Percentiles rank a stretch among this genome's conserved stretches.
Conservation (phyloP, 2,888 invertebrate genomes). For the Chalcosyrphus nemorum region DNA sequence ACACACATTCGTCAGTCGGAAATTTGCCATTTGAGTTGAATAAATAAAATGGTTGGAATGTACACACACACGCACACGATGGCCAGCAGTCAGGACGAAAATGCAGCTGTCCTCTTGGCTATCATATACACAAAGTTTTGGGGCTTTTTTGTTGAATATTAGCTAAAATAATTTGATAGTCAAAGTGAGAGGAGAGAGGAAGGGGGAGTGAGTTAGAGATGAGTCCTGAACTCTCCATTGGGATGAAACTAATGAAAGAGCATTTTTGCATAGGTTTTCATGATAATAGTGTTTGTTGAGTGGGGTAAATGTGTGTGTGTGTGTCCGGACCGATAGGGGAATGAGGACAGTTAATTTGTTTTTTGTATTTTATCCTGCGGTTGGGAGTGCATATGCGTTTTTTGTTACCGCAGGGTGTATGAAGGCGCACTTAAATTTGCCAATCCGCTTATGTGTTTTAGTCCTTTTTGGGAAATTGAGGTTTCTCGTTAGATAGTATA, state of each 20-base stretch:
- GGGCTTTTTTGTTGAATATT: slow-evolving; percentile 18
- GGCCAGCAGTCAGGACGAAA: neutral
- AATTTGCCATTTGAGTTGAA: slow-evolving; percentile 50
- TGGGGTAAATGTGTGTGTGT: too few relatives aligned
- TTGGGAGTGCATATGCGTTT: neutral
- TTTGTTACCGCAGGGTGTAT: neutral
- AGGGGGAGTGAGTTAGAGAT: too few relatives aligned
- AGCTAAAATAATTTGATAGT: slow-evolving; percentile 34
- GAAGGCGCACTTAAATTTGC: neutral
- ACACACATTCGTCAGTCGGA: slow-evolving; percentile 50
- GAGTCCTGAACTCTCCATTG: neutral
- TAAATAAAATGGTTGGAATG: slow-evolving; percentile 27
- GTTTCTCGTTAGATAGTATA: too few relatives aligned
- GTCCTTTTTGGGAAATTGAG: too few relatives aligned
- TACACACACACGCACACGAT: neutral
- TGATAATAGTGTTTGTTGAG: slow-evolving; percentile 44
- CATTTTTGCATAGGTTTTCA: slow-evolving; percentile 34
- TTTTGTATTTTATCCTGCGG: slow-evolving; percentile 21
- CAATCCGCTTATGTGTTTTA: slow-evolving; percentile 11
- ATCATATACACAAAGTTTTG: neutral
- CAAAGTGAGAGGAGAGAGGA: slow-evolving; percentile 4
- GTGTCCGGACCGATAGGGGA: neutral
- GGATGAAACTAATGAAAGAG: slow-evolving; percentile 29
- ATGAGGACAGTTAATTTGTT: slow-evolving; percentile 30
- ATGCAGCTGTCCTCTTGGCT: neutral